Evolutionary conservation across 2,888 invertebrate genomes (phyloP).

Genomic region (Machimus rusticus): DNA sequence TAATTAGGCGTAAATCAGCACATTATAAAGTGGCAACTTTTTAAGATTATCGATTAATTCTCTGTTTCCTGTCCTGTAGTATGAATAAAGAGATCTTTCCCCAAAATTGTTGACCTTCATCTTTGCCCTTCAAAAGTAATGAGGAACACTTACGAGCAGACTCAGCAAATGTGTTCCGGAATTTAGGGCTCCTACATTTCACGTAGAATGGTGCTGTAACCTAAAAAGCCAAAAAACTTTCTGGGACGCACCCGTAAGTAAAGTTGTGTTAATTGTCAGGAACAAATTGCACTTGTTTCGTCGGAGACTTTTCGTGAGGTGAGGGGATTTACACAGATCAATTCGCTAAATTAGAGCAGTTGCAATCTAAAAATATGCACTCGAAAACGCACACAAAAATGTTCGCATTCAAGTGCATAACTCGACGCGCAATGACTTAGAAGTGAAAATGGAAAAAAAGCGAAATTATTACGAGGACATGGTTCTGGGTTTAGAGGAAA

Average conservation of each 20-base stretch:
- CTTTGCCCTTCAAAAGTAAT: constrained; percentile 11
- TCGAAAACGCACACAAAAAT: not conserved
- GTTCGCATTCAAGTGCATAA: not conserved
- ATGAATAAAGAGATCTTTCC: not conserved
- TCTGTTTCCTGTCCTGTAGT: not conserved
- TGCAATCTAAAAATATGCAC: constrained; percentile 8
- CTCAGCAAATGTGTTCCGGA: not conserved
- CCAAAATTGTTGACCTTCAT: not conserved
- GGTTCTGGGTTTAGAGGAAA: not conserved
- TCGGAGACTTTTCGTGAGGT: not conserved
- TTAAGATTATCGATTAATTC: not conserved
- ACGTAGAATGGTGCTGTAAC: not conserved
- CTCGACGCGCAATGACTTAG: not conserved
- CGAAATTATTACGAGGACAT: not conserved
- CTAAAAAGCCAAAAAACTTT: not conserved
- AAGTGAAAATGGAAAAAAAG: not conserved
- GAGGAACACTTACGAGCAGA: not conserved
- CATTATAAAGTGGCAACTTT: not conserved
- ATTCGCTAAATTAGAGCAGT: not conserved
- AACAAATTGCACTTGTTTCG: not conserved
- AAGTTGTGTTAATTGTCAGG: not conserved
- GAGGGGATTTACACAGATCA: not conserved
- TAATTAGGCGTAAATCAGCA: not conserved
- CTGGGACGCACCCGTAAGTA: not conserved
- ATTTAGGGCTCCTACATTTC: not conserved